These are phyloP conservation scores for Vollenhovia emeryi DNA, from an alignment of 1,140 invertebrate genomes.

Conservation along the genomic window DNA sequence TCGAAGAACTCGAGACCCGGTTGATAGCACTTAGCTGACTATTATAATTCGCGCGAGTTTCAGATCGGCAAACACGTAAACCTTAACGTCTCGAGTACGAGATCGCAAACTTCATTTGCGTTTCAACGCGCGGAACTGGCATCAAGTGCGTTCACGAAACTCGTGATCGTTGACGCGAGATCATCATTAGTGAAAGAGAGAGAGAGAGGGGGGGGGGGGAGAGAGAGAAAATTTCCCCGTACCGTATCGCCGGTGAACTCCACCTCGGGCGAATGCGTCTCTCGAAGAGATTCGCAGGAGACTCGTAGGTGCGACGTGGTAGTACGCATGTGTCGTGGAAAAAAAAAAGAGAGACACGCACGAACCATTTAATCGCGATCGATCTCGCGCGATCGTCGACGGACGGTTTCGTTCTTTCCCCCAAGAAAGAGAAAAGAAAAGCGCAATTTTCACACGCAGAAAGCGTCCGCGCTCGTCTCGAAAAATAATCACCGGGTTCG, in stretches of 20 bases:
- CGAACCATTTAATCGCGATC: conserved; percentile 30
- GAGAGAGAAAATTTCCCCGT: conserved; percentile 4
- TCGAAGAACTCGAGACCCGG: conserved; percentile 70
- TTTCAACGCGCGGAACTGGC: conserved; percentile 54
- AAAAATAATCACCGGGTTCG: conserved; percentile 35
- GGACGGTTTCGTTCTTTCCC: background rate
- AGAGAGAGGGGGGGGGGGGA: background rate
- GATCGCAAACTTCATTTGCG: conserved; percentile 61
- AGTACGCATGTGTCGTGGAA: background rate
- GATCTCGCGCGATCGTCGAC: conserved; percentile 9
- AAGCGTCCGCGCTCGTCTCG: background rate
- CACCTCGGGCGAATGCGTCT: background rate
- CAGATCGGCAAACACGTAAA: conserved; percentile 62
- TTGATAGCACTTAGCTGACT: conserved; percentile 74
- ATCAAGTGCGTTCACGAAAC: conserved; percentile 53
- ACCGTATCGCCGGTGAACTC: background rate
- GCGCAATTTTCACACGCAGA: background rate
- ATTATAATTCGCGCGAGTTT: conserved; percentile 62
- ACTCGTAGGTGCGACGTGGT: background rate
- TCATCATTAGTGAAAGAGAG: conserved; percentile 47
- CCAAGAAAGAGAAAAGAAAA: too few relatives aligned
- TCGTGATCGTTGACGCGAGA: conserved; percentile 47
- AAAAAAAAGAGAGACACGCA: background rate
- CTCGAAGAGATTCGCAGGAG: conserved; percentile 17
- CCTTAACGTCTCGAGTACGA: conserved; percentile 53